Base-by-base conservation (phyloP, 2,797 vertebrate species). In the Hafferia zeledoni region DNA sequence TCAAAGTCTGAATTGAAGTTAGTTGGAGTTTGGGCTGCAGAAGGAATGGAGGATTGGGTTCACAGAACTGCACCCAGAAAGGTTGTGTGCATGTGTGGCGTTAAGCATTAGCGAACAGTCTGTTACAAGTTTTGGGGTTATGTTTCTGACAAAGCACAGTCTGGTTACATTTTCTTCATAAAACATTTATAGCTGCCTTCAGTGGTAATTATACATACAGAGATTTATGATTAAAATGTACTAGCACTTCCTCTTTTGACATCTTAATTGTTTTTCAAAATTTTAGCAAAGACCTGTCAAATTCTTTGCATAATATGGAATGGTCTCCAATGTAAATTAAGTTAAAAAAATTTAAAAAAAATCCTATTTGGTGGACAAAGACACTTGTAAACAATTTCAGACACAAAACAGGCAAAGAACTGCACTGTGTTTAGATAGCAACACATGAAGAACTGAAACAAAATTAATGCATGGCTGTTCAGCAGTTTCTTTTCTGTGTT, bases 201-300 rank as follows among this genome's bases (percentile, higher is more conserved):
- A 88, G 83, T 96, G 83, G 95, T 95, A 97, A 97, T 97, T 97
- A 97, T 95, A 78, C 95, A 93, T 97, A 97, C 90, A 95, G 92
- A 97, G 95, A 98, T 97, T 97, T 97, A 97, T 95, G 96, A 97
- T 90, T 83, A 93, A 97, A 97, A 97, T 93, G 84, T 92, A 84
- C 94, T 96, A 93, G 94, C 68, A 68, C 85, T 96, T 97, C 94
- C 93, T 97, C 93, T 92, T 97, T 95, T 96, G 97, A 97, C 95
- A 97, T 97, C 82, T 94, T 98, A 98, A 97, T 97, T 97, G 93
- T 96, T 96, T 97, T 90, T 95, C 86, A 28, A 93, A 96, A 97
- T 96, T 95, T 97, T 93, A 97, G 90, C 93, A 93, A 95, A 93
- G 89, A 91, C 93, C 93, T 96, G 89, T 98, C 96, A 97, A 96